phyloP scores from a whole-genome alignment of 1,140 invertebrate species.

The Trichoplusia ni region DNA sequence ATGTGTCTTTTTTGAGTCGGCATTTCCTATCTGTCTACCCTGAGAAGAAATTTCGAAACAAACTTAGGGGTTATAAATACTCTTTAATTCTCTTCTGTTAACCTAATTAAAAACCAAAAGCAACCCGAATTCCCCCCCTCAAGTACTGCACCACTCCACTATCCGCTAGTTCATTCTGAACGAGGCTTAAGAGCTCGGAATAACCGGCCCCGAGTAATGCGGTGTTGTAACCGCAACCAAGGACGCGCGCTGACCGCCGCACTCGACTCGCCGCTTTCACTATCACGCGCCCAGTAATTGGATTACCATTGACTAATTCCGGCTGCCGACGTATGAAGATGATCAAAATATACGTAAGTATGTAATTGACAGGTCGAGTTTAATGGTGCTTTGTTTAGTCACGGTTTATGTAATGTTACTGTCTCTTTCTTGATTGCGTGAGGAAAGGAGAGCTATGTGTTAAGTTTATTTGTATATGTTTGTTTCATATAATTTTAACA shows the following conservation, averaged over 20 bases:
- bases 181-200: neutral
- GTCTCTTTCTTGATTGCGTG: no score
- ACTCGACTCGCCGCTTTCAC: constrained; percentile 12
- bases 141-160: neutral
- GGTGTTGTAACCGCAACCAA: constrained; percentile 16
- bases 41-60: no score
- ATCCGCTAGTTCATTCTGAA: neutral
- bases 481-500: no score
- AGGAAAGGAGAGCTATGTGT: no score
- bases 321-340: neutral
- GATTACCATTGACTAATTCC: constrained; percentile 8
- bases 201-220: constrained; percentile 21
- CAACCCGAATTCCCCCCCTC: no score
- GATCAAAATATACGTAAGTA: neutral
- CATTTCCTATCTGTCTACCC: no score
- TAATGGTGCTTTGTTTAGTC: neutral
- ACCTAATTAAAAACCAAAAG: neutral
- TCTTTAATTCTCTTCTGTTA: no score
- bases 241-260: constrained; percentile 23
- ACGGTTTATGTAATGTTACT: neutral
- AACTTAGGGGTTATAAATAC: no score
- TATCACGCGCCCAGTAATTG: constrained; percentile 25
- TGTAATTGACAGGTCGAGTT: neutral
- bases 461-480: no score
- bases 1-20: no score